Evolutionary conservation across 2,113 vertebrate species (phyloP).

Genomic region (Mobula hypostoma): DNA sequence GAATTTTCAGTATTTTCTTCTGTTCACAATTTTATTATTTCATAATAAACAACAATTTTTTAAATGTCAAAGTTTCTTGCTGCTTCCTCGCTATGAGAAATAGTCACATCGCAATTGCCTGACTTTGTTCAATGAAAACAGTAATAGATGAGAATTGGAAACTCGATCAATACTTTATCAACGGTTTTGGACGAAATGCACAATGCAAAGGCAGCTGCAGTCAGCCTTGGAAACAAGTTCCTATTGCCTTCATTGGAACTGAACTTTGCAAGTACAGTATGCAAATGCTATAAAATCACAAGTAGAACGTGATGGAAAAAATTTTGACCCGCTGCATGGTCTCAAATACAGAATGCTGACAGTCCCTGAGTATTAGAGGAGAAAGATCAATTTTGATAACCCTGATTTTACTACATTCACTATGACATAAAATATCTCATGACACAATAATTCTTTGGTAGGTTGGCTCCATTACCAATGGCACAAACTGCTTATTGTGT

Average conservation of each 20-base stretch:
- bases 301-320: too few species aligned
- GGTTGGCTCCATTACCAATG: constrained; percentile 21
- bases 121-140: neutral
- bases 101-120: too few species aligned
- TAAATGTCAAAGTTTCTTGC: neutral
- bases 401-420: neutral
- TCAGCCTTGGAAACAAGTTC: too few species aligned
- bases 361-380: neutral
- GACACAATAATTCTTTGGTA: neutral
- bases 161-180: neutral
- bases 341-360: neutral
- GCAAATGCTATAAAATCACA: too few species aligned
- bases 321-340: too few species aligned
- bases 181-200: too few species aligned
- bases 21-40: neutral
- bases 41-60: neutral
- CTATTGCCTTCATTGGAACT: too few species aligned
- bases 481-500: neutral
- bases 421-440: neutral
- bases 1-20: neutral
- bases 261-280: too few species aligned
- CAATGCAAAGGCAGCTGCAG: too few species aligned
- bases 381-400: neutral
- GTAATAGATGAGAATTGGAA: neutral
- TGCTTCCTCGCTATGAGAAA: neutral